Conservation (phyloP, 2,888 invertebrate species). For the Hyalella azteca region DNA sequence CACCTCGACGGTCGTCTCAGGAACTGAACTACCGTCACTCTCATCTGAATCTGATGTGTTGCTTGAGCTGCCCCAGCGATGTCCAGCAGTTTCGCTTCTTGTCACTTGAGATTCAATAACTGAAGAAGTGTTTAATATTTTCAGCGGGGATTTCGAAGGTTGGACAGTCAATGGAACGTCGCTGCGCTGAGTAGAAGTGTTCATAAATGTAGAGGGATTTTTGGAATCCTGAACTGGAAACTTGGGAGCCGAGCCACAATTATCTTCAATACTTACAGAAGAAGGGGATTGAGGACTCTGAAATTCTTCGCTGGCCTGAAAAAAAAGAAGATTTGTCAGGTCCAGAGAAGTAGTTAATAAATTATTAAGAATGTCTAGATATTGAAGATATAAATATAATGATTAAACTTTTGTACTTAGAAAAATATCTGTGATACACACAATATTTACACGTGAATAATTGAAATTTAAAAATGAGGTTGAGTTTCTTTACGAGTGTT, state of each 20-base stretch:
- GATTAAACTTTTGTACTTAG: too few relatives aligned
- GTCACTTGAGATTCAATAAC: slow-evolving; percentile 8
- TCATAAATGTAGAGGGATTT: neutral
- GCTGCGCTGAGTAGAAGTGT: neutral
- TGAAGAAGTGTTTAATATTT: neutral
- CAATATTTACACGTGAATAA: too few relatives aligned
- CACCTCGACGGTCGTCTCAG: neutral
- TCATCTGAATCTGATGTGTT: neutral
- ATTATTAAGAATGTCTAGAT: too few relatives aligned
- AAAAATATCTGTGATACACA: too few relatives aligned
- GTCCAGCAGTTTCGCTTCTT: neutral
- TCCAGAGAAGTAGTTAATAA: too few relatives aligned
- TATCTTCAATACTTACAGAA: neutral
- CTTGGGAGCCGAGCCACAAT: neutral
- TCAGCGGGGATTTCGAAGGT: neutral
- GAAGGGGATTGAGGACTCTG: neutral
- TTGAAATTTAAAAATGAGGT: too few relatives aligned
- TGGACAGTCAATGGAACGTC: neutral
- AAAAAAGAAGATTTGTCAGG: neutral
- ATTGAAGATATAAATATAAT: too few relatives aligned
- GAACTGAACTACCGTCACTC: neutral
- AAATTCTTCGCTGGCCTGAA: slow-evolving; percentile 18
- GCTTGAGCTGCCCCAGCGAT: neutral
- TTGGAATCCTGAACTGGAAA: neutral
- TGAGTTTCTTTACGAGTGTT: too few relatives aligned